These are phyloP conservation scores for Pan troglodytes DNA, from an alignment of 2,113 vertebrate genomes.

Conservation along the genomic window DNA sequence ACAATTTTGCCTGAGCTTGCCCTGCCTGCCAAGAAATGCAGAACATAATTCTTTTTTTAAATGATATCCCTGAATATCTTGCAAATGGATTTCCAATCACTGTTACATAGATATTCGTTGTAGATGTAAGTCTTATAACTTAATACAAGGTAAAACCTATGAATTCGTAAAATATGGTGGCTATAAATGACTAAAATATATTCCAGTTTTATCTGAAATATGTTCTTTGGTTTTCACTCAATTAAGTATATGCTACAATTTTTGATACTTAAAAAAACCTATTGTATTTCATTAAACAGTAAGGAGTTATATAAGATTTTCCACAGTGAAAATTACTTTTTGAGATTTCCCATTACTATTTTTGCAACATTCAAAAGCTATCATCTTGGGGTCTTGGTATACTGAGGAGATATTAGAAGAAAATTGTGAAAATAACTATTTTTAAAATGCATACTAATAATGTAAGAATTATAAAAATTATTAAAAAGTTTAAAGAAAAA, in stretches of 20 bases:
- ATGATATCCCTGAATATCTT: not conserved
- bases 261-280: not conserved
- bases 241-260: not conserved
- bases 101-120: not conserved
- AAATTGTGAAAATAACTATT: not conserved
- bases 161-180: constrained; percentile 21
- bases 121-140: constrained; percentile 15
- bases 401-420: not conserved
- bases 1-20: not conserved
- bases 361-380: not conserved
- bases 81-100: constrained; percentile 32
- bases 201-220: not conserved
- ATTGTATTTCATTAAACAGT: not conserved
- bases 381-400: not conserved
- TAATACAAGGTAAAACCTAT: not conserved
- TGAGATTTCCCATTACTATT: not conserved
- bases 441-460: not conserved
- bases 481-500: not conserved
- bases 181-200: not conserved
- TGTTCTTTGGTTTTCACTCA: not conserved
- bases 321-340: not conserved
- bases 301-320: not conserved
- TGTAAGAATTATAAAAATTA: not conserved
- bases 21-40: not conserved
- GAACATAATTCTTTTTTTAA: not conserved